phyloP scores from a whole-genome alignment of 2,113 vertebrate genomes.

The Nansenia antarctica region DNA sequence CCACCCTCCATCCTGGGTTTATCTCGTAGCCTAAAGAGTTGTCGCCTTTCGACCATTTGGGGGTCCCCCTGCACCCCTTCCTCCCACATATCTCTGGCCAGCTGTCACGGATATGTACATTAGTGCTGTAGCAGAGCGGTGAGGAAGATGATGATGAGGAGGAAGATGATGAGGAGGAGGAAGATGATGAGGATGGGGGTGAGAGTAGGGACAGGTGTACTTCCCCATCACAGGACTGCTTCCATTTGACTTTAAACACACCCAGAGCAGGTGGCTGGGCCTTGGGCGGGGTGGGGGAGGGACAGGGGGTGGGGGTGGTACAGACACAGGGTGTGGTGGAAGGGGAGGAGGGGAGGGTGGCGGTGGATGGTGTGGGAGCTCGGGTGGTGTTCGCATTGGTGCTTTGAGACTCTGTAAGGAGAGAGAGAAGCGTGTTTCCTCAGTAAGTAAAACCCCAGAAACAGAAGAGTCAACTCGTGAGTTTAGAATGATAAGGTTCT shows the following conservation, averaged over 20 bases:
- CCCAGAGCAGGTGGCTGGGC: not conserved
- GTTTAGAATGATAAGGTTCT: no score
- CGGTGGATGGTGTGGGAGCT: not conserved
- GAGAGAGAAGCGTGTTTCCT: no score
- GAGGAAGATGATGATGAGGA: not conserved
- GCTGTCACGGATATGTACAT: no score
- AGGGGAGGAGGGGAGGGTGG: not conserved
- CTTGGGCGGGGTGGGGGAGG: not conserved
- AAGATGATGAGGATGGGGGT: not conserved
- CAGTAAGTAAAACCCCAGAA: no score
- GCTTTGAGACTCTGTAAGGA: not conserved
- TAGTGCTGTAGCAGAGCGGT: not conserved
- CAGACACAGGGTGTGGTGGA: not conserved
- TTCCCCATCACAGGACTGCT: slow-evolving; percentile 5
- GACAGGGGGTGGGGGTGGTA: not conserved
- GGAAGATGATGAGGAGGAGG: not conserved
- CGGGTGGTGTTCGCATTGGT: not conserved
- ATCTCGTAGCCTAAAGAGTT: not conserved
- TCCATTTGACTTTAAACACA: slow-evolving; percentile 5
- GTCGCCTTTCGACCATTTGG: rapidly evolving
- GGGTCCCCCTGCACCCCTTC: slow-evolving; percentile 18
- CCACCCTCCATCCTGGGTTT: rapidly evolving
- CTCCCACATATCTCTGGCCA: slow-evolving; percentile 9
- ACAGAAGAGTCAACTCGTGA: no score
- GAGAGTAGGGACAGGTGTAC: not conserved